Conservation (phyloP, 2,113 vertebrate genomes). For the Merops nubicus region DNA sequence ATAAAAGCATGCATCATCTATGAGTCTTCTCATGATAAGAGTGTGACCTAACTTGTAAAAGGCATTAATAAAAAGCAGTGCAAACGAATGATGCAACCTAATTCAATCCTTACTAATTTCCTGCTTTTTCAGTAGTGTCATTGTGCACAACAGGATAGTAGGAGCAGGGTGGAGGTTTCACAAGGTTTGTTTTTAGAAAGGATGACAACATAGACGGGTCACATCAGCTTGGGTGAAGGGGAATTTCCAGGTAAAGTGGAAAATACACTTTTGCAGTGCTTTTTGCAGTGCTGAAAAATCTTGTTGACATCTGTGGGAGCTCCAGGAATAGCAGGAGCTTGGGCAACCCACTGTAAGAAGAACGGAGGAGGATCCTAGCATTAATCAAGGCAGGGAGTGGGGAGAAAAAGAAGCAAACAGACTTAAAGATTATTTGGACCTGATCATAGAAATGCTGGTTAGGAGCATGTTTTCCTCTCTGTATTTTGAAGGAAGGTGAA, state of each 20-base stretch:
- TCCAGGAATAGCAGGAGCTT: background rate
- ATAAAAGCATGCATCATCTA: background rate
- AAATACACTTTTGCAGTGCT: background rate
- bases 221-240: background rate
- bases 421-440: background rate
- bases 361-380: background rate
- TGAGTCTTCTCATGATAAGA: background rate
- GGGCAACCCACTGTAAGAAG: background rate
- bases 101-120: background rate
- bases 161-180: background rate
- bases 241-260: background rate
- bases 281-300: background rate
- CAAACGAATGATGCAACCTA: background rate
- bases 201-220: background rate
- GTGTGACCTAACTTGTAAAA: background rate
- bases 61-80: background rate
- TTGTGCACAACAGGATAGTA: background rate
- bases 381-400: background rate
- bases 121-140: background rate
- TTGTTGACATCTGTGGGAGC: background rate
- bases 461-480: background rate
- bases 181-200: background rate
- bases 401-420: background rate
- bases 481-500: background rate
- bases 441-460: background rate